Evolutionary conservation across 53 echinoderm and acorn worm species (phyloP).

Genomic region (Luidia sarsii): DNA sequence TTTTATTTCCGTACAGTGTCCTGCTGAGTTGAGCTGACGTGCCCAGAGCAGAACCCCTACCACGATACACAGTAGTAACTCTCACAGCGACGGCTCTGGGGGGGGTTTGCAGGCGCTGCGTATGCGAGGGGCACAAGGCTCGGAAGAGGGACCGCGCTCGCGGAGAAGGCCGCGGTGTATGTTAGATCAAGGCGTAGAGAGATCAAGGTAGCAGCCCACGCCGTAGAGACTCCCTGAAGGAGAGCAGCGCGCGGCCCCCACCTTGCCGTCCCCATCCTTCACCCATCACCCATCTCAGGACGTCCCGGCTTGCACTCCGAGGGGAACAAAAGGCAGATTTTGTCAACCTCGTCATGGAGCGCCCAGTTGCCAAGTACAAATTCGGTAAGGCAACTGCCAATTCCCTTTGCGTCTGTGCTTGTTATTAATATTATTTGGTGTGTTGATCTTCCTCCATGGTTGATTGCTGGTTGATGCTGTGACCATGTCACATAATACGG

Average conservation of each 20-base stretch:
- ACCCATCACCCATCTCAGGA: background rate
- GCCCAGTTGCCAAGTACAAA: constrained; percentile 28
- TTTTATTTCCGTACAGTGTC: background rate
- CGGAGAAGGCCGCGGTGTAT: too few species aligned
- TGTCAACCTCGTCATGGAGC: constrained; percentile 35
- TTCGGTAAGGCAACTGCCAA: constrained; percentile 24
- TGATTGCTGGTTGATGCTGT: too few species aligned
- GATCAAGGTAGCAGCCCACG: too few species aligned
- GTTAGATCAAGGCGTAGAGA: too few species aligned
- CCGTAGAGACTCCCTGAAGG: too few species aligned
- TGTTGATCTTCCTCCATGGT: background rate
- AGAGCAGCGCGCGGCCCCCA: background rate
- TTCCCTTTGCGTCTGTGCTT: background rate
- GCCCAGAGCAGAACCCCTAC: background rate
- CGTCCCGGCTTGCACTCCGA: background rate
- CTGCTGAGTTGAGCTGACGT: background rate
- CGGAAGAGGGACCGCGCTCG: too few species aligned
- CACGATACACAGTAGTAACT: too few species aligned
- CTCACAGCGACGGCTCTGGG: too few species aligned
- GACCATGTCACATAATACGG: too few species aligned
- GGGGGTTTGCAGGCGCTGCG: too few species aligned
- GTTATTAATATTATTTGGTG: background rate
- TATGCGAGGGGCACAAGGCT: too few species aligned
- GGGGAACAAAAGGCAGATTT: too few species aligned
- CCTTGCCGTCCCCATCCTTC: background rate